Conservation (phyloP, 2,113 vertebrate genomes). For the Anseranas semipalmata region DNA sequence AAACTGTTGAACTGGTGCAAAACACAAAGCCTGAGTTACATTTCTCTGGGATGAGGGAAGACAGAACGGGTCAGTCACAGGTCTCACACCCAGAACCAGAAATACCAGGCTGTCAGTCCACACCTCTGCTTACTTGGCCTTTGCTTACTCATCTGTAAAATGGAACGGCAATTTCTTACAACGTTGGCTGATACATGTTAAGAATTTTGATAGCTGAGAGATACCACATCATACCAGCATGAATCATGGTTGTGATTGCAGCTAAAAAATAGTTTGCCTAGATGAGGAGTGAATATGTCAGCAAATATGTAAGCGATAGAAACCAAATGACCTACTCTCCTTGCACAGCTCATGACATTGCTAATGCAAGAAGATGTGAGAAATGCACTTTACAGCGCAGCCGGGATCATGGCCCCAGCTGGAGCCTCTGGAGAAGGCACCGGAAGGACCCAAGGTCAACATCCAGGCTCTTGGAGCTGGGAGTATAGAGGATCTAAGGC, state of each 20-base stretch:
- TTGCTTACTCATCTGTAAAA: not conserved
- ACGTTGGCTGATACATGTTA: accelerated
- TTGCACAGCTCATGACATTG: not conserved
- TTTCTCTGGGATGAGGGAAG: not conserved
- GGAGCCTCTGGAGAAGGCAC: not conserved
- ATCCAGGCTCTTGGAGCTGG: not conserved
- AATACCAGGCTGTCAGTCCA: accelerated
- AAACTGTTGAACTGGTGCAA: not conserved
- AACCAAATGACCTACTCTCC: not conserved
- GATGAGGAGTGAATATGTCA: not conserved
- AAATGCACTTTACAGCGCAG: not conserved
- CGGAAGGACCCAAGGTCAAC: not conserved
- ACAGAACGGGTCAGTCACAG: not conserved
- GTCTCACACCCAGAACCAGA: not conserved
- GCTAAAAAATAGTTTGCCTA: not conserved
- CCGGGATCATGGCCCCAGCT: not conserved
- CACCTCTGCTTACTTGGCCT: not conserved
- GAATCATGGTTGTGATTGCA: not conserved
- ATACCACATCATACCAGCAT: accelerated
- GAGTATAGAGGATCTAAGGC: not conserved
- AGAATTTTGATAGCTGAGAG: not conserved
- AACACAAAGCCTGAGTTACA: not conserved
- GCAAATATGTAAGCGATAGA: not conserved
- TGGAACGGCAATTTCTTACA: not conserved
- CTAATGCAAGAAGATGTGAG: not conserved